Evolutionary conservation across 2,113 vertebrate genomes (phyloP).

Genomic region (Dermatemys mawii): DNA sequence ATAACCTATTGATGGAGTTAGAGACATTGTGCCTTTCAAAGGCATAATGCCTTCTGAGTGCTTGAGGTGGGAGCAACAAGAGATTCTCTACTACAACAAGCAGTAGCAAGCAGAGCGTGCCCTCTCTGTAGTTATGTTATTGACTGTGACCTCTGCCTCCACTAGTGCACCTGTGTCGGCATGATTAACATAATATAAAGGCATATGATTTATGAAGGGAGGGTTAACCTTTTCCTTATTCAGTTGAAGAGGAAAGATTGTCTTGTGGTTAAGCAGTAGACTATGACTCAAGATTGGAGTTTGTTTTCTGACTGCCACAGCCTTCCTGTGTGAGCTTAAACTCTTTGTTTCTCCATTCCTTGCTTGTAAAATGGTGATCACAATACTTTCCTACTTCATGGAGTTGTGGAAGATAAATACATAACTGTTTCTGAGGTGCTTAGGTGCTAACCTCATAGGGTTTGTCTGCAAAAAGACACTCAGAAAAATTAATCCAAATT

Average conservation of each 20-base stretch:
- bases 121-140: neutral
- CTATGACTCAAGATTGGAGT: neutral
- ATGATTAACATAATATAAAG: neutral
- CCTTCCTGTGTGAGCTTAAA: neutral
- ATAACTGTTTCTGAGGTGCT: neutral
- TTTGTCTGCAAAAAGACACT: neutral
- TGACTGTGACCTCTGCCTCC: slow-evolving; percentile 40
- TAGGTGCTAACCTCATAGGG: neutral
- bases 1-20: slow-evolving; percentile 14
- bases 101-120: accelerated
- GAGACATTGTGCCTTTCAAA: neutral
- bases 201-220: neutral
- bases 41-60: neutral
- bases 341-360: neutral
- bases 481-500: neutral
- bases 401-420: neutral
- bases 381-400: neutral
- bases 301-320: neutral
- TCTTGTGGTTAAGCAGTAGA: neutral
- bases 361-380: neutral
- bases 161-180: neutral
- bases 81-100: neutral
- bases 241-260: neutral
- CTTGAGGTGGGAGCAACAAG: neutral
- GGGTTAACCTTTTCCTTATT: neutral